These are phyloP conservation scores for Diarsia mendica DNA, from an alignment of 2,888 invertebrate genomes.

Conservation along the genomic window DNA sequence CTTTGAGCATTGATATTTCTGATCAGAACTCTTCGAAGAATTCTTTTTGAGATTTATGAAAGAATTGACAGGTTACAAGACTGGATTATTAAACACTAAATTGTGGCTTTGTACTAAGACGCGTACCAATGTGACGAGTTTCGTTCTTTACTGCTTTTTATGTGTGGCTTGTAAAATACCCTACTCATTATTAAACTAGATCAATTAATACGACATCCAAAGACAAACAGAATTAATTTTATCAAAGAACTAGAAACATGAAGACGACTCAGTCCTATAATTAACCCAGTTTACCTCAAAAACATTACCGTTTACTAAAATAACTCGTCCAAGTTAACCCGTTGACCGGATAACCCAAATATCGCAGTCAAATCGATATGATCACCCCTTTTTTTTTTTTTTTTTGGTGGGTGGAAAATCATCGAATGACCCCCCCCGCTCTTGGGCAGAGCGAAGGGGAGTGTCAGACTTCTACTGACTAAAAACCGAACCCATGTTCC, in stretches of 20 bases:
- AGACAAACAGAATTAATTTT: neutral
- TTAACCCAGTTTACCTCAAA: neutral
- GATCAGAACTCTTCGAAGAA: conserved; percentile 13
- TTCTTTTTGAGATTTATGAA: conserved; percentile 15
- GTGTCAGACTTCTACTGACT: too few species aligned
- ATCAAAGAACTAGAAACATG: neutral
- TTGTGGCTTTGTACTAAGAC: neutral
- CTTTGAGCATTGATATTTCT: conserved; percentile 30
- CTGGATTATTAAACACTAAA: neutral
- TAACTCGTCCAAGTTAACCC: neutral
- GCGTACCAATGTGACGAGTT: neutral
- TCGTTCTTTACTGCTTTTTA: neutral
- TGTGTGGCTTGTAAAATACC: too few species aligned
- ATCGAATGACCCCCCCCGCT: too few species aligned
- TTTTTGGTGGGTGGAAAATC: too few species aligned
- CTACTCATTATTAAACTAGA: neutral
- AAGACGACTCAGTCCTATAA: neutral
- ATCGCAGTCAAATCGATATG: conserved; percentile 21
- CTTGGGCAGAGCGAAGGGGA: too few species aligned
- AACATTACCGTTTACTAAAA: neutral
- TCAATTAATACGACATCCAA: neutral
- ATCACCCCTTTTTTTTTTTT: conserved; percentile 19
- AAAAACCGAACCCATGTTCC: too few species aligned
- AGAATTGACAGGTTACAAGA: conserved; percentile 6
- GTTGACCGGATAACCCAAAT: conserved; percentile 11